A percentile compares a stretch with the other conserved stretches of the same genome.
phyloP scores from a whole-genome alignment of 2,797 vertebrate genomes.

The Neosilurus mollespiculum region DNA sequence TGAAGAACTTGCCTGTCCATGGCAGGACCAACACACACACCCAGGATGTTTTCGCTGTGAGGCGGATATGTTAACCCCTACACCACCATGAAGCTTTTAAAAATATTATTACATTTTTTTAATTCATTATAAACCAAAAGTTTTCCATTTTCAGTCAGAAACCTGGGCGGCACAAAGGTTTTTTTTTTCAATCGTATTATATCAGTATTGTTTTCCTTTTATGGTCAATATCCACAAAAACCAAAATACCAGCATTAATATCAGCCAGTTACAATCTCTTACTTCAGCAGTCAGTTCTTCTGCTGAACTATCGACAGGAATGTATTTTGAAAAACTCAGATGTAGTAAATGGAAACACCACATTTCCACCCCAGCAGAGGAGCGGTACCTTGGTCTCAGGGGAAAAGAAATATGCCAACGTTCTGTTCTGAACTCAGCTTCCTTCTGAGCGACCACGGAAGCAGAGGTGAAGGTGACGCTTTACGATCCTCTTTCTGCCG shows the following conservation, averaged over 20 bases:
- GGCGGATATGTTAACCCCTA: too few species aligned
- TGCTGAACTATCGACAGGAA: slow-evolving; percentile 60
- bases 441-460: background rate
- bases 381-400: slow-evolving; percentile 36
- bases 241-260: background rate
- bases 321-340: slow-evolving; percentile 64
- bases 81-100: too few species aligned
- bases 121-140: background rate
- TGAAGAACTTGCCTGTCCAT: too few species aligned
- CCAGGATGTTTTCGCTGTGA: too few species aligned
- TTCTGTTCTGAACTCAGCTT: slow-evolving; percentile 18
- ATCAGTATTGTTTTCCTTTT: background rate
- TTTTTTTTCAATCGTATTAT: background rate
- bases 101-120: too few species aligned
- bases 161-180: background rate
- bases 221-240: background rate
- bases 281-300: slow-evolving; percentile 53
- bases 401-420: slow-evolving; percentile 20
- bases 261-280: slow-evolving; percentile 9
- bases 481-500: background rate
- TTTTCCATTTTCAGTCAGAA: background rate
- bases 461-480: background rate
- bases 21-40: too few species aligned
- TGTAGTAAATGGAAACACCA: slow-evolving; percentile 71
- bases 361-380: slow-evolving; percentile 61